phyloP scores from a whole-genome alignment of 2,113 vertebrate genomes.

The Campylomormyrus tamandua region DNA sequence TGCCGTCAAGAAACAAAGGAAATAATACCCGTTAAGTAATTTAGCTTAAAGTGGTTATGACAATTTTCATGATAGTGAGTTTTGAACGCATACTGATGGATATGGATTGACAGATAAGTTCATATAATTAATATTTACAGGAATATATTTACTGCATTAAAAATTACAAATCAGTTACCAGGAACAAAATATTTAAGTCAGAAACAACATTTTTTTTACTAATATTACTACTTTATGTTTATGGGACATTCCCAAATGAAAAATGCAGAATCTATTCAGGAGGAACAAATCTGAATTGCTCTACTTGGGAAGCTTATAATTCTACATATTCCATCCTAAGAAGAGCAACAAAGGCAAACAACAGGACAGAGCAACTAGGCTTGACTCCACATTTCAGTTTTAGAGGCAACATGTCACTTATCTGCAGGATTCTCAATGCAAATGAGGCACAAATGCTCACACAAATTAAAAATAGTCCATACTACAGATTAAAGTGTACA shows the following conservation, averaged over 20 bases:
- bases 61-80: background rate
- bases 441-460: background rate
- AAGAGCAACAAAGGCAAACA: background rate
- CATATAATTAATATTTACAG: background rate
- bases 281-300: background rate
- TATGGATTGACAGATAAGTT: background rate
- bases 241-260: background rate
- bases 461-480: background rate
- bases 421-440: background rate
- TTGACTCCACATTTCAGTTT: background rate
- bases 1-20: background rate
- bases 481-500: background rate
- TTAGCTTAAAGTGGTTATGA: background rate
- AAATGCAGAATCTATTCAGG: background rate
- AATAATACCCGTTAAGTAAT: background rate
- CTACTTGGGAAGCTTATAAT: background rate
- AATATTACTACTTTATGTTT: background rate
- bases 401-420: background rate
- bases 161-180: background rate
- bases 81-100: background rate
- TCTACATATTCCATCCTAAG: background rate
- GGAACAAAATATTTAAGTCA: background rate
- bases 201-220: background rate
- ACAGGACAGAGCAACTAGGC: background rate
- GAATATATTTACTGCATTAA: background rate